phyloP scores from a whole-genome alignment of 2,113 vertebrate genomes.

The Etheostoma spectabile region DNA sequence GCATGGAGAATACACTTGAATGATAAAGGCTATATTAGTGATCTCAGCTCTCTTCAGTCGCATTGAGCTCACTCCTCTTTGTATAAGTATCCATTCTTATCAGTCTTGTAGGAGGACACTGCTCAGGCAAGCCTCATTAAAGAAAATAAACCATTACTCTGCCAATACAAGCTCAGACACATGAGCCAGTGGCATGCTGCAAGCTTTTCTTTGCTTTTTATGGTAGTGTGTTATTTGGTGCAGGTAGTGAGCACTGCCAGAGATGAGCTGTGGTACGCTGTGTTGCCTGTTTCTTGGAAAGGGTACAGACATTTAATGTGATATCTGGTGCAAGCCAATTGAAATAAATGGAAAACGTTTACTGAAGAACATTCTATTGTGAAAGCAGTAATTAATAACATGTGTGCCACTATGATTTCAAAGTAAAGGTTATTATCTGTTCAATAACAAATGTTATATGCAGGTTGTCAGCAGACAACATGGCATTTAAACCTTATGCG shows the following conservation, averaged over 20 bases:
- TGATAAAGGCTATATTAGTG: slow-evolving; percentile 1
- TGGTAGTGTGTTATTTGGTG: slow-evolving; percentile 11
- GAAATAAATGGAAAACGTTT: background rate
- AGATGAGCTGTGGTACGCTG: slow-evolving; percentile 13
- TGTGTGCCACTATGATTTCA: background rate
- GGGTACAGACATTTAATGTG: background rate
- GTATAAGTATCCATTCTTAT: slow-evolving; percentile 35
- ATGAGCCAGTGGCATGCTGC: slow-evolving; percentile 22
- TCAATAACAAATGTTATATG: background rate
- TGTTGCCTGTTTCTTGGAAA: background rate
- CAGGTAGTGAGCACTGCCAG: slow-evolving; percentile 10
- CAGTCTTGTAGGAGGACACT: slow-evolving; percentile 35
- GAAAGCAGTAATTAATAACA: background rate
- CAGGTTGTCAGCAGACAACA: background rate
- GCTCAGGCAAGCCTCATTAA: slow-evolving; percentile 38
- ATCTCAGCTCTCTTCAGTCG: slow-evolving; percentile 21
- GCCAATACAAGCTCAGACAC: slow-evolving; percentile 1
- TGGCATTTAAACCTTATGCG: background rate
- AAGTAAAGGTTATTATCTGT: background rate
- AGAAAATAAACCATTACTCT: slow-evolving; percentile 40
- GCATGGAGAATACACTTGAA: slow-evolving; percentile 35
- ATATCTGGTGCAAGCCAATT: background rate
- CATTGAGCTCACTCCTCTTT: slow-evolving; percentile 23
- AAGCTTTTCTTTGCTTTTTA: slow-evolving; percentile 32
- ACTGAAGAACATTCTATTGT: background rate